Evolutionary conservation across 1,140 invertebrate genomes (phyloP).

Genomic region (Adoxophyes honmai): DNA sequence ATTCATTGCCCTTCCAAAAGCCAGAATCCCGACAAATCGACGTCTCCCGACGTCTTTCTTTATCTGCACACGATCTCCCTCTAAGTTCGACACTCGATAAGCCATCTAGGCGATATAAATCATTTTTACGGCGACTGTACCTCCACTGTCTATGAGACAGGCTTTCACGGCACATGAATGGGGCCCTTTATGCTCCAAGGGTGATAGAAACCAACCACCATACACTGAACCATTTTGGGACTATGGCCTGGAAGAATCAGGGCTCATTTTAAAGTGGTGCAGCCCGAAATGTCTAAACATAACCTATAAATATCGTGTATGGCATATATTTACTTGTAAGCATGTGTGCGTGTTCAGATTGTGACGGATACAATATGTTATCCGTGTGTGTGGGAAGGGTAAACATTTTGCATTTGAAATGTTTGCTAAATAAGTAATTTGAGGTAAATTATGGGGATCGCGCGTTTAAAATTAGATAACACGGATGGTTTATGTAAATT

Average conservation of each 20-base stretch:
- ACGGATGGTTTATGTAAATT: too few relatives aligned
- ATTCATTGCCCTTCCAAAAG: not conserved
- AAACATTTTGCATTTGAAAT: conserved; percentile 13
- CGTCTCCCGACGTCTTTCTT: conserved; percentile 22
- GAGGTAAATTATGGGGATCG: conserved; percentile 1
- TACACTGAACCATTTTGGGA: not conserved
- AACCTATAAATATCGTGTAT: conserved; percentile 52
- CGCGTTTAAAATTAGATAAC: too few relatives aligned
- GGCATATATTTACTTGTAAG: conserved; percentile 18
- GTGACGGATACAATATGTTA: conserved; percentile 8
- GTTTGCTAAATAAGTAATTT: conserved; percentile 13
- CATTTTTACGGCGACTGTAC: conserved; percentile 52
- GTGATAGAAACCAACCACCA: conserved; percentile 25
- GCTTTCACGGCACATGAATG: conserved; percentile 55
- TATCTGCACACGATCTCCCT: conserved; percentile 39
- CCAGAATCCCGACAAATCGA: conserved; percentile 21
- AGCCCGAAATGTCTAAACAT: conserved; percentile 45
- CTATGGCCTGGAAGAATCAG: conserved; percentile 13
- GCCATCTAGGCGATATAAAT: conserved; percentile 53
- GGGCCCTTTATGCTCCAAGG: conserved; percentile 45
- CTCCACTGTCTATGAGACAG: conserved; percentile 48
- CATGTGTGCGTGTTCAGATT: conserved; percentile 13
- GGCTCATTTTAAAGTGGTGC: conserved; percentile 3
- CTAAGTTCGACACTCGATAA: conserved; percentile 47
- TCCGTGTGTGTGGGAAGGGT: not conserved